Evolutionary conservation across 1,140 invertebrate genomes (phyloP).

Genomic region (Daktulosphaira vitifoliae): DNA sequence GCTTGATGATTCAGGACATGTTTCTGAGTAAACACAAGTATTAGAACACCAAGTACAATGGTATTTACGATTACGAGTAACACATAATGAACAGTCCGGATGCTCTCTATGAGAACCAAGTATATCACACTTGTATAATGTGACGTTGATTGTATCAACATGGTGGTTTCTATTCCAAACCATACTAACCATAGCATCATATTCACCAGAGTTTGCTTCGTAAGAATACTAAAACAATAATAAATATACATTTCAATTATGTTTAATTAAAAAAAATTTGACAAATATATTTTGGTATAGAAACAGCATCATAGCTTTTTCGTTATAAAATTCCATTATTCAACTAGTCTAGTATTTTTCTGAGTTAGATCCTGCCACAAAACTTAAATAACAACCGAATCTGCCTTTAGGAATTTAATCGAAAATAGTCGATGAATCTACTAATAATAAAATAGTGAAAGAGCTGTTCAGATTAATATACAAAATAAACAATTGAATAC

Average conservation of each 20-base stretch:
- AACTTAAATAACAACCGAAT: too few relatives aligned
- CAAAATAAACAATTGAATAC: too few relatives aligned
- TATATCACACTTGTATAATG: slow-evolving; percentile 89
- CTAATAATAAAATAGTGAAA: too few relatives aligned
- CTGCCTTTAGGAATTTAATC: too few relatives aligned
- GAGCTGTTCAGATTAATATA: too few relatives aligned
- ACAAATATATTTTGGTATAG: too few relatives aligned
- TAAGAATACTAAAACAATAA: slow-evolving; percentile 64
- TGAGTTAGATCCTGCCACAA: too few relatives aligned
- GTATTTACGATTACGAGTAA: slow-evolving; percentile 77
- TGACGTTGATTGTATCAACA: slow-evolving; percentile 79
- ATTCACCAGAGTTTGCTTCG: slow-evolving; percentile 73
- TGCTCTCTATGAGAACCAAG: slow-evolving; percentile 83
- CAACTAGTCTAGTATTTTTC: too few relatives aligned
- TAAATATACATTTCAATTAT: not conserved
- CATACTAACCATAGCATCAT: slow-evolving; percentile 77
- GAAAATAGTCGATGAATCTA: too few relatives aligned
- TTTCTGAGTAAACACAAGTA: slow-evolving; percentile 73
- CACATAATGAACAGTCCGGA: slow-evolving; percentile 88
- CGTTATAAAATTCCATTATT: too few relatives aligned
- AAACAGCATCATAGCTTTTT: too few relatives aligned
- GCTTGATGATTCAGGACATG: slow-evolving; percentile 61
- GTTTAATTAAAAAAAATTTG: not conserved
- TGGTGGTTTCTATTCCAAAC: slow-evolving; percentile 90
- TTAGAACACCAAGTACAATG: slow-evolving; percentile 87